Percentiles rank a stretch among this genome's conserved stretches.
Conservation (phyloP, 1,140 invertebrate genomes). For the Drosophila cardini region DNA sequence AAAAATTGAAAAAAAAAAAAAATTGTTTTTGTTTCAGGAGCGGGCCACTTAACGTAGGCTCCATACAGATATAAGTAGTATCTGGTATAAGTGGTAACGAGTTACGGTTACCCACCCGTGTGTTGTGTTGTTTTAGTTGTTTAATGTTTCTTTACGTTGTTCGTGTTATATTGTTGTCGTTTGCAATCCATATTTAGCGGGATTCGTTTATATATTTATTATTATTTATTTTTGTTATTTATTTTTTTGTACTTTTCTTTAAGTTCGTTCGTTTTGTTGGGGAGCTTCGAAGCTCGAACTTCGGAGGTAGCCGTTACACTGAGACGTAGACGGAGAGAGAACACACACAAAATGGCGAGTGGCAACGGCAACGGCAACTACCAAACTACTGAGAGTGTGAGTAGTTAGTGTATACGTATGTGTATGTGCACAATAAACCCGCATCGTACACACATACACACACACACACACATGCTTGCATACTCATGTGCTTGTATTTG, state of each 20-base stretch:
- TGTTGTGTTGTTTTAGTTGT: background rate
- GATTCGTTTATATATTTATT: conserved; percentile 25
- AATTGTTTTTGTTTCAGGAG: background rate
- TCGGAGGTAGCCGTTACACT: conserved; percentile 77
- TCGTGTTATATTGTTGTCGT: conserved; percentile 17
- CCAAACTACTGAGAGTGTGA: conserved; percentile 8
- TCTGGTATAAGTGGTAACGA: background rate
- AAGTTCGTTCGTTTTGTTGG: conserved; percentile 32
- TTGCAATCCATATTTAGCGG: conserved; percentile 40
- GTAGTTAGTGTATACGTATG: conserved; percentile 10
- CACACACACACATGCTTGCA: background rate
- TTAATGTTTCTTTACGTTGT: background rate
- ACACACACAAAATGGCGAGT: conserved; percentile 42
- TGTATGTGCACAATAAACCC: conserved; percentile 1
- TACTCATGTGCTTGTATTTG: conserved; percentile 16
- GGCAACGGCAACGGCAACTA: conserved; percentile 5
- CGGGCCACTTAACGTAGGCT: conserved; percentile 2
- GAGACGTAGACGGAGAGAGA: conserved; percentile 51
- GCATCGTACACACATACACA: no score
- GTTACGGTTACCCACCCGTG: conserved; percentile 31
- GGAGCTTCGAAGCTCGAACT: conserved; percentile 68
- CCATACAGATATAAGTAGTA: background rate
- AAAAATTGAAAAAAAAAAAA: no score
- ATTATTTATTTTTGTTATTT: conserved; percentile 11
- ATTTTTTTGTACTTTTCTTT: conserved; percentile 27